Evolutionary conservation across 2,113 vertebrate genomes (phyloP), one percentile per base, ranked within the genome.

Genomic region (Sturnus vulgaris): DNA sequence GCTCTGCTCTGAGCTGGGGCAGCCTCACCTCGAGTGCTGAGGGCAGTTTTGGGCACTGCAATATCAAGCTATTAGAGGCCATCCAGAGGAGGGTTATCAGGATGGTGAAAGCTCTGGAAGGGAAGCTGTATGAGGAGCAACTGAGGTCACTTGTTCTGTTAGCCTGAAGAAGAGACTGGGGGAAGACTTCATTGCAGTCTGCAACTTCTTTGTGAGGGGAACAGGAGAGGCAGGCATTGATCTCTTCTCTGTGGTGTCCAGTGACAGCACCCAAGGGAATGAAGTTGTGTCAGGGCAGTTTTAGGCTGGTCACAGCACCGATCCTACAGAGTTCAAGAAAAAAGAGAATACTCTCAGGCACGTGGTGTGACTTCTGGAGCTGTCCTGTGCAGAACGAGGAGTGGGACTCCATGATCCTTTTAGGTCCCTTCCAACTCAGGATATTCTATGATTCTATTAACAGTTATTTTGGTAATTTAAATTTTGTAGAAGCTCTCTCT

Each of bases 81-180:
- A 3, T 27, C 17, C 30, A 27, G 14, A 64, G 17, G 30, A 71
- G 1, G 7, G 17, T 16, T 30, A 9, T 40, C 6, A 42, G 15
- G 8, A 56, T 35, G 42, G 11, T 31, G 42, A 72, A 49, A 40
- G 35, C 11, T 20, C 15, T 80, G 18, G 11, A 64, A 17, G 14
- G 7, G 14, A 64, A 49, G 21, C 2, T 0, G 0, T 56, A 2
- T 71, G 65, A 49, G 13, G 49, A 42, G 17, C 3, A 18, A 6
- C 21, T 15, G 21, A 64, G 40, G 8, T 35, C 11, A 35, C 6
- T 49, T 35, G 15, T 6, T 56, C 12, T 56, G 5, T 22, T 71
- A 71, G 3, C 5, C 42, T 71, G 50, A 21, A 52, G 70, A 49
- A n/a, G 14, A 63, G 17, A 22, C 25, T 64, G 49, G 31, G 21